Evolutionary conservation across 2,888 invertebrate genomes (phyloP).

Genomic region (Magallana nippona): DNA sequence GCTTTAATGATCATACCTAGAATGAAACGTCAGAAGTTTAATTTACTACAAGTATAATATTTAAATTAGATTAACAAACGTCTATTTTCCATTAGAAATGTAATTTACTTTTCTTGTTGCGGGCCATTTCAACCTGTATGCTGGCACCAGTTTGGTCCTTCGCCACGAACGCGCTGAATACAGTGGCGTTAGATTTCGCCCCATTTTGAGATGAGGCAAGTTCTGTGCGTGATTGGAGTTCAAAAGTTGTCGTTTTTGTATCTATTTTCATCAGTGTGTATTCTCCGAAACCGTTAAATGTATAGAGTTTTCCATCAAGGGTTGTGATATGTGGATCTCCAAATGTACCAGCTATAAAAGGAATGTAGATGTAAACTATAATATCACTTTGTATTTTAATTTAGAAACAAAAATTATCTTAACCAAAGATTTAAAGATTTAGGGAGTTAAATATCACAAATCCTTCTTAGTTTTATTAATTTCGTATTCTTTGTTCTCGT

Average conservation of each 20-base stretch:
- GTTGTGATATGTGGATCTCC: conserved; percentile 54
- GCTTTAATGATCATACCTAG: conserved; percentile 31
- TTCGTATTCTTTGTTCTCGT: too few species aligned
- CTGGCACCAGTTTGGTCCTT: conserved; percentile 47
- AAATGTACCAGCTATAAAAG: neutral
- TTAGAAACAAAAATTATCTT: too few species aligned
- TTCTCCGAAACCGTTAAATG: conserved; percentile 54
- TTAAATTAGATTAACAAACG: too few species aligned
- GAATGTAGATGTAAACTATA: too few species aligned
- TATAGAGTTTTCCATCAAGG: conserved; percentile 48
- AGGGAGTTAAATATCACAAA: too few species aligned
- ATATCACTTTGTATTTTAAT: too few species aligned
- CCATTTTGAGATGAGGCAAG: conserved; percentile 46
- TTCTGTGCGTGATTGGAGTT: conserved; percentile 54
- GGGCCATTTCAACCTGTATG: conserved; percentile 52
- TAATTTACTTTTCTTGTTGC: neutral
- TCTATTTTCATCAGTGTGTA: conserved; percentile 47
- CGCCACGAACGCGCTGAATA: conserved; percentile 56
- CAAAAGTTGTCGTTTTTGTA: conserved; percentile 23
- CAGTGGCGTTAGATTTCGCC: conserved; percentile 51
- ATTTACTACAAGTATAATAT: too few species aligned
- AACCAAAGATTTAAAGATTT: too few species aligned
- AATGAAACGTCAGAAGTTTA: neutral
- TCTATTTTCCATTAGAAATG: too few species aligned
- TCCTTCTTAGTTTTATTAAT: too few species aligned